A percentile compares a stretch with the other conserved stretches of the same genome.
phyloP scores from a whole-genome alignment of 2,113 vertebrate species.

The Sinocyclocheilus rhinocerous region DNA sequence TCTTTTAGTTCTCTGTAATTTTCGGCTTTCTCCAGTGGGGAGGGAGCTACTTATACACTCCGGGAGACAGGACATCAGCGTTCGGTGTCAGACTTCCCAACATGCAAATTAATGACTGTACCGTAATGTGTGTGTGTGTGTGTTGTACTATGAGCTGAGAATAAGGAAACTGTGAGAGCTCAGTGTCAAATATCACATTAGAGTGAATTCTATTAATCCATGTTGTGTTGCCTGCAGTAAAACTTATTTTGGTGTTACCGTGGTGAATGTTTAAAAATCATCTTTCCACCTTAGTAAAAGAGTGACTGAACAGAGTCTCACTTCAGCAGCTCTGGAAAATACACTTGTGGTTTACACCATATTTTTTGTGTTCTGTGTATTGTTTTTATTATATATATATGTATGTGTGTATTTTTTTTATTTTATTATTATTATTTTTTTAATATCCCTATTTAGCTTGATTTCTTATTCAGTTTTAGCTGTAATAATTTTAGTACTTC shows the following conservation, averaged over 20 bases:
- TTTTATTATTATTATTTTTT: too few relatives aligned
- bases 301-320: neutral
- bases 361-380: neutral
- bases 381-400: too few relatives aligned
- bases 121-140: neutral
- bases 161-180: slow-evolving; percentile 8
- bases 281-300: neutral
- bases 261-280: neutral
- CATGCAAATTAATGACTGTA: slow-evolving; percentile 35
- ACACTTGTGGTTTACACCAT: neutral
- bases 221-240: neutral
- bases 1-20: slow-evolving; percentile 65
- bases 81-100: slow-evolving; percentile 42
- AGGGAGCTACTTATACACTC: slow-evolving; percentile 68
- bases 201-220: neutral
- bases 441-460: too few relatives aligned
- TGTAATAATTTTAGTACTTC: too few relatives aligned
- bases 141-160: slow-evolving; percentile 9
- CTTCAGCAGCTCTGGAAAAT: neutral
- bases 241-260: neutral
- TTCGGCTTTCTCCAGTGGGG: slow-evolving; percentile 60
- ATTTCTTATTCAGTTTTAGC: too few relatives aligned
- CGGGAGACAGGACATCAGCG: slow-evolving; percentile 48
- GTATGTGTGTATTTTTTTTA: too few relatives aligned
- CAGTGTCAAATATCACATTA: slow-evolving; percentile 6